Evolutionary conservation across 2,888 invertebrate genomes (phyloP).

Genomic region (Pristionchus mayeri): DNA sequence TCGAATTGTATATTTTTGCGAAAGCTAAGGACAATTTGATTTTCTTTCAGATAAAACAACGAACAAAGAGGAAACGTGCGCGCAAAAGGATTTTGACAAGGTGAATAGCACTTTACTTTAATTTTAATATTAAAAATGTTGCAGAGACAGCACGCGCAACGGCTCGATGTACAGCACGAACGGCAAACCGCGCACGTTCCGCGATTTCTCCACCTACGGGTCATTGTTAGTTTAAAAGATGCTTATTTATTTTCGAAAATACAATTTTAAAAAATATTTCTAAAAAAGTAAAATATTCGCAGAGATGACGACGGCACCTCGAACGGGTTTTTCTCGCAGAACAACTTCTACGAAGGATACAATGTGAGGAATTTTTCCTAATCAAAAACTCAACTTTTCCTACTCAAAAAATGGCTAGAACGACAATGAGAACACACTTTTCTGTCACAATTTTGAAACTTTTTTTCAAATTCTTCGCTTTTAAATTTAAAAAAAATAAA

Average conservation of each 20-base stretch:
- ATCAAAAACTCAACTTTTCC: too few species aligned
- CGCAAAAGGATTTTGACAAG: slow-evolving; percentile 8
- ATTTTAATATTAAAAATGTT: background rate
- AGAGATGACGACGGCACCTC: slow-evolving; percentile 34
- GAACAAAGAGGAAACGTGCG: background rate
- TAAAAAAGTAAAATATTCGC: background rate
- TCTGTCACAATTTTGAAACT: too few species aligned
- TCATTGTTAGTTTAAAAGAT: slow-evolving; percentile 23
- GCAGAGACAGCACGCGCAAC: slow-evolving; percentile 47
- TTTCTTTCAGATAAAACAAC: slow-evolving; percentile 8
- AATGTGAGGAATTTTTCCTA: too few species aligned
- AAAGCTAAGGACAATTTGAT: background rate
- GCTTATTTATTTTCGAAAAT: background rate
- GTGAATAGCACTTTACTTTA: background rate
- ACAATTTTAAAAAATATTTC: background rate
- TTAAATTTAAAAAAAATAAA: background rate
- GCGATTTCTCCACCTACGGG: slow-evolving; percentile 45
- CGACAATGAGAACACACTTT: too few species aligned
- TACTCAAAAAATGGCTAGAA: too few species aligned
- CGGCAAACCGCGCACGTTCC: slow-evolving; percentile 51
- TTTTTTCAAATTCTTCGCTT: background rate
- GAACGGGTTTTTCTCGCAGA: slow-evolving; percentile 48
- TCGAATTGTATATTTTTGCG: background rate
- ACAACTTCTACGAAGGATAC: slow-evolving; percentile 30
- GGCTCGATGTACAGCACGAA: slow-evolving; percentile 48